Evolutionary conservation across 2,113 vertebrate species (phyloP).

Genomic region (Corvus hawaiiensis): DNA sequence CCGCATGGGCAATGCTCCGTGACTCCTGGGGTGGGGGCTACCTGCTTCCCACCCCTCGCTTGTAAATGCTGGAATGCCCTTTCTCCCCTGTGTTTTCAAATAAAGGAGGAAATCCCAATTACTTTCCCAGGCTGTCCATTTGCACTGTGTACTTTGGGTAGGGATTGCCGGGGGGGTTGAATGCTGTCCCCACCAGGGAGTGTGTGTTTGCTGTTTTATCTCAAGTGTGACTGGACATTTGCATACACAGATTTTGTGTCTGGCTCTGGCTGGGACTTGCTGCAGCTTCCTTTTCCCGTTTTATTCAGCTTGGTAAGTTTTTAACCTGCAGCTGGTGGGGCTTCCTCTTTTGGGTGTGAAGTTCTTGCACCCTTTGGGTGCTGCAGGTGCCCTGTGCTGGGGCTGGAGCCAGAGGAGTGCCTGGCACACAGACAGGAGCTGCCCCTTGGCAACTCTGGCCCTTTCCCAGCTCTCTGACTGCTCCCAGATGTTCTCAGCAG

Average conservation of each 20-base stretch:
- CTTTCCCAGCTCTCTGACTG: background rate
- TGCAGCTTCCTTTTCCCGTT: constrained; percentile 13
- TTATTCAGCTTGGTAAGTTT: background rate
- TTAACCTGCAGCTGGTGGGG: background rate
- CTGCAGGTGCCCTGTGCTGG: background rate
- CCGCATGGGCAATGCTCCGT: fast-evolving
- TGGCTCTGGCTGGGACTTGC: background rate
- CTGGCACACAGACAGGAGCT: fast-evolving
- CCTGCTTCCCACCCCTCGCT: background rate
- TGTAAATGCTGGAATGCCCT: background rate
- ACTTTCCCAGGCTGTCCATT: background rate
- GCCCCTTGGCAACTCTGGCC: fast-evolving
- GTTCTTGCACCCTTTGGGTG: background rate
- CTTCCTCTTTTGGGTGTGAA: constrained; percentile 9
- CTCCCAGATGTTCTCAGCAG: background rate
- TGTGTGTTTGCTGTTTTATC: fast-evolving
- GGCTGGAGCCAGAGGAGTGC: background rate
- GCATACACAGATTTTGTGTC: background rate
- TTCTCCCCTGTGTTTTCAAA: background rate
- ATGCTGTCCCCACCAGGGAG: background rate
- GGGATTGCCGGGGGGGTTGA: background rate
- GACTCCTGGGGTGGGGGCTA: fast-evolving
- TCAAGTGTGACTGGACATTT: background rate
- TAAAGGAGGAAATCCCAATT: constrained; percentile 1
- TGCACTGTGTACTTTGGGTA: background rate